phyloP scores from a whole-genome alignment of 1,140 invertebrate genomes.

The Ceratosolen solmsi region DNA sequence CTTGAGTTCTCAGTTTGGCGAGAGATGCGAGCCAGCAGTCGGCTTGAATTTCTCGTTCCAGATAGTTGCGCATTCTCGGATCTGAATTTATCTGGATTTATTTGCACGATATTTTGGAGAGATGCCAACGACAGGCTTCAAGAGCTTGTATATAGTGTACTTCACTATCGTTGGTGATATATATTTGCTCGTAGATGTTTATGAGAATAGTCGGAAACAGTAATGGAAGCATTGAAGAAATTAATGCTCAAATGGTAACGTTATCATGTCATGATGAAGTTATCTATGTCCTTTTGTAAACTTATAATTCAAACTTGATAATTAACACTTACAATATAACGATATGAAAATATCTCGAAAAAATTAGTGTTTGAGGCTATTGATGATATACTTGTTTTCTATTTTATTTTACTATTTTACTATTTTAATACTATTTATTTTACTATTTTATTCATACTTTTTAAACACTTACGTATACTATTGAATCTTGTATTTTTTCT shows the following conservation, averaged over 20 bases:
- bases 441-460: too few relatives aligned
- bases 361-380: too few relatives aligned
- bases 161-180: conserved; percentile 17
- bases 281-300: neutral
- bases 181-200: neutral
- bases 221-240: neutral
- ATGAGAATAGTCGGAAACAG: neutral
- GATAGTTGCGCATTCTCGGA: conserved; percentile 58
- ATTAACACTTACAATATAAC: too few relatives aligned
- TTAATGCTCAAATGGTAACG: too few relatives aligned
- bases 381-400: too few relatives aligned
- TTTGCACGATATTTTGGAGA: conserved; percentile 65
- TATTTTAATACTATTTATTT: too few relatives aligned
- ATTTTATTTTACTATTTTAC: too few relatives aligned
- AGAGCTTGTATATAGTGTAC: neutral
- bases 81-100: conserved; percentile 63
- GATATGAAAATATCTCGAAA: too few relatives aligned
- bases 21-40: conserved; percentile 52
- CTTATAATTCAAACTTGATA: neutral
- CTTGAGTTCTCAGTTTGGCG: conserved; percentile 38
- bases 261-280: neutral
- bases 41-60: conserved; percentile 65
- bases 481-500: too few relatives aligned
- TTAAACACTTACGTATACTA: too few relatives aligned
- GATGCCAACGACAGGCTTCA: conserved; percentile 54